Evolutionary conservation across 2,797 vertebrate species (phyloP), one percentile per base, ranked within the genome.

Genomic region (Sciurus vulgaris): DNA sequence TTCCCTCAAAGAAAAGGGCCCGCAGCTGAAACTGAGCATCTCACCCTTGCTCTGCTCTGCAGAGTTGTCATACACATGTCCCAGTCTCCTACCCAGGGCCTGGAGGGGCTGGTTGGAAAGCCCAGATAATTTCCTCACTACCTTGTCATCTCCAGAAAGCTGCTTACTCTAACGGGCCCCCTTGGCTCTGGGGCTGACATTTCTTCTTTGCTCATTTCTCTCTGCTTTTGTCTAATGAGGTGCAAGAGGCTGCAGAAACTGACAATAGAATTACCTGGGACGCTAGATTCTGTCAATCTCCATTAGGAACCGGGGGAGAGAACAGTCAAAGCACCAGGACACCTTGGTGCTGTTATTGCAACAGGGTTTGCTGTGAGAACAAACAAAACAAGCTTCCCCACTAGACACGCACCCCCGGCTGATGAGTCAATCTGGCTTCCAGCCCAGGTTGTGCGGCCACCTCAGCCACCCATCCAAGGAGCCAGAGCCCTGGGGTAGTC

Each of bases 261-360:
- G 95, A 96, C 96, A 96, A 89, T 96, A 81, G 97, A 96, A 97
- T 97, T 97, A 96, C 96, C 91, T 93, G 63, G 85, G 78, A 84
- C 0, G 82, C 93, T 76, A 92, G 94, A 90, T 89, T 83, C 97
- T 96, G 95, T 97, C 97, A 89, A 26, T 98, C 95, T 97, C 90
- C 92, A 94, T 98, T 97, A 97, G 90, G 47, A 94, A 69, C 72
- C 89, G 65, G 70, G 93, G 72, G 77, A 97, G 93, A 85, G 89
- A 93, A 35, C 47, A 91, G 87, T 83, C 84, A 76, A 96, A 86
- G 76, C 90, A 28, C 76, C 0, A 4, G 87, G 85, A 92, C 83
- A 87, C 83, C 84, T 96, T 82, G 87, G 83, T 93, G 47, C 35
- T 83, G 84, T 85, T 94, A 89, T 10, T 70, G 72, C 84, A 88